These are phyloP conservation scores for Shinisaurus crocodilurus DNA, from an alignment of 2,113 vertebrate species.

Conservation along the genomic window DNA sequence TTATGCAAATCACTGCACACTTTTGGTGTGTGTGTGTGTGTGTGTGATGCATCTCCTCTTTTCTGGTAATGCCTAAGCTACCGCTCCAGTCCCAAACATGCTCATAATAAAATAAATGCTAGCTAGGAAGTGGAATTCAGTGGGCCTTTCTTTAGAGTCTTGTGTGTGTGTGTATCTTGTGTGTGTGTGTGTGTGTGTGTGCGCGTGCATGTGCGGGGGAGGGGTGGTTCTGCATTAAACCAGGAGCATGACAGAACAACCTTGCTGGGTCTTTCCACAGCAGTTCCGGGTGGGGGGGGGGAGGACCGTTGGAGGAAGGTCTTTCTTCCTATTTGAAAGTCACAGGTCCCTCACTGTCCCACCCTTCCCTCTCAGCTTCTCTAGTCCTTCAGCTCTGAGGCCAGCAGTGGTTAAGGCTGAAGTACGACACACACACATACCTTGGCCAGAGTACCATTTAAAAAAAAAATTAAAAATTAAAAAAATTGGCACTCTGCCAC, in stretches of 20 bases:
- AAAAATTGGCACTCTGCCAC: too few relatives aligned
- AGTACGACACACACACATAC: neutral
- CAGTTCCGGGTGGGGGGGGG: neutral
- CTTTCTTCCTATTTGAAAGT: neutral
- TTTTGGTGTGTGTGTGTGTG: too few relatives aligned
- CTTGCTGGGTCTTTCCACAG: neutral
- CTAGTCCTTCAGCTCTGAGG: neutral
- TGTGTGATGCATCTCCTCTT: too few relatives aligned
- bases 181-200: too few relatives aligned
- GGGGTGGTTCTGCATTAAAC: neutral
- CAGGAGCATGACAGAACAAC: neutral
- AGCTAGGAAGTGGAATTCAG: neutral
- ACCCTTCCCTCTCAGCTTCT: neutral
- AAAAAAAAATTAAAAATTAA: too few relatives aligned
- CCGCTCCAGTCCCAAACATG: too few relatives aligned
- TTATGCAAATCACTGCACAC: too few relatives aligned
- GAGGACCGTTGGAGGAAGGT: too few relatives aligned
- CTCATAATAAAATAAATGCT: too few relatives aligned
- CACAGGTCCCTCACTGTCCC: neutral
- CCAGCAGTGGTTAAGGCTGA: neutral
- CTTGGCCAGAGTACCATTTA: too few relatives aligned
- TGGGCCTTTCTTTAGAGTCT: neutral
- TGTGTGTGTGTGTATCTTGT: neutral
- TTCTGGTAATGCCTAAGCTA: too few relatives aligned
- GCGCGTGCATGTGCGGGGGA: too few relatives aligned